Percentiles rank a stretch among this genome's conserved stretches.
phyloP scores from a whole-genome alignment of 2,113 vertebrate species.

The Oenanthe melanoleuca region DNA sequence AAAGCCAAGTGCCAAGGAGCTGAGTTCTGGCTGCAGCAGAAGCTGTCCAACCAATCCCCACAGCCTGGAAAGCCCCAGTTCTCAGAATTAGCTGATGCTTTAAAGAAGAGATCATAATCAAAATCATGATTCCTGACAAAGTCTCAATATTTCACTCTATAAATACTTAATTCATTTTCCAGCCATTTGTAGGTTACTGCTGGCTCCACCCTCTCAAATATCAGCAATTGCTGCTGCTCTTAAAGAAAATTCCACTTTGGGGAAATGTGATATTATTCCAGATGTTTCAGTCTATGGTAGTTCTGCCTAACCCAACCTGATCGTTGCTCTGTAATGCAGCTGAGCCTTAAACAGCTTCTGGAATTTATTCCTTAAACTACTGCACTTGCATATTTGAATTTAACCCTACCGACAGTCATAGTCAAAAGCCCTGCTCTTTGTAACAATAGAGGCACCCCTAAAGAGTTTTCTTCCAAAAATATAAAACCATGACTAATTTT shows the following conservation, averaged over 20 bases:
- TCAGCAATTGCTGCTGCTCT: slow-evolving; percentile 26
- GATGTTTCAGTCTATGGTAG: slow-evolving; percentile 40
- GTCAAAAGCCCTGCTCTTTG: background rate
- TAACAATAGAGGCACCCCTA: background rate
- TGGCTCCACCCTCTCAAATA: slow-evolving; percentile 18
- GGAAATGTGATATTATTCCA: slow-evolving; percentile 66
- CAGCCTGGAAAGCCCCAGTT: slow-evolving; percentile 2
- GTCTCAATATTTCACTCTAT: slow-evolving; percentile 5
- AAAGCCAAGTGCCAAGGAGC: slow-evolving; percentile 30
- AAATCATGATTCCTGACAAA: background rate
- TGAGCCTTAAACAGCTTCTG: slow-evolving; percentile 49
- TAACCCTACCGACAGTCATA: slow-evolving; percentile 22
- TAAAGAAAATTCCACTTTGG: slow-evolving; percentile 53
- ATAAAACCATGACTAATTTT: slow-evolving; percentile 15
- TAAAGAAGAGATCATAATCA: background rate
- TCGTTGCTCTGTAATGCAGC: background rate
- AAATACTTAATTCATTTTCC: slow-evolving; percentile 43
- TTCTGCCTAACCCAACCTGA: slow-evolving; percentile 32
- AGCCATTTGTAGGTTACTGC: background rate
- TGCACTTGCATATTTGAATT: slow-evolving; percentile 36
- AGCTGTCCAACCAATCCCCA: background rate
- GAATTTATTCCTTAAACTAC: slow-evolving; percentile 53
- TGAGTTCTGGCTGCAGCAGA: background rate
- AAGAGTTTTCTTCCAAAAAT: background rate
- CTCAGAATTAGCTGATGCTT: background rate